phyloP scores from a whole-genome alignment of 2,113 vertebrate genomes.

The Phaetusa simplex region DNA sequence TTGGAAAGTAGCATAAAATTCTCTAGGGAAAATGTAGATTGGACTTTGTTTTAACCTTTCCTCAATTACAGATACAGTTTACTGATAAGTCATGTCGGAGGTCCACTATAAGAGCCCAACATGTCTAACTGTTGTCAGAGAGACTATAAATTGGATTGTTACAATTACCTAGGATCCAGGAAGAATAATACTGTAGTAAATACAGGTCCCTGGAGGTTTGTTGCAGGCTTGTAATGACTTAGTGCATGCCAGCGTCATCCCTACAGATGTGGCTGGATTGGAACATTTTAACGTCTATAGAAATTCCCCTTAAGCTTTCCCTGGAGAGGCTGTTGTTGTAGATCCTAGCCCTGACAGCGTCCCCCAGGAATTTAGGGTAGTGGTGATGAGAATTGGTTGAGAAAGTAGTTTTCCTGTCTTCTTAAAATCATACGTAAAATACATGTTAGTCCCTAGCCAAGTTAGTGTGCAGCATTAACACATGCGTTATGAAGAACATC shows the following conservation, averaged over 20 bases:
- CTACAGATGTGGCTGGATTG: neutral
- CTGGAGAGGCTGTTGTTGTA: neutral
- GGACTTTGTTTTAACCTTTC: slow-evolving; percentile 15
- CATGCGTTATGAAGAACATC: neutral
- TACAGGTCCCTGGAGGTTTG: slow-evolving; percentile 16
- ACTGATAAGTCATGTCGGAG: neutral
- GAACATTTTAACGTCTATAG: neutral
- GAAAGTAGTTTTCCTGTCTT: neutral
- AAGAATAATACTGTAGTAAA: slow-evolving; percentile 8
- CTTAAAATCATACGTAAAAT: neutral
- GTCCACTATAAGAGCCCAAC: neutral
- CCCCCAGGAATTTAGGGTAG: neutral
- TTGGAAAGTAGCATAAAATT: neutral
- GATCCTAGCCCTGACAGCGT: neutral
- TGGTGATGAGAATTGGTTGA: neutral
- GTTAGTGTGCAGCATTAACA: neutral
- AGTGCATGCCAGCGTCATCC: neutral
- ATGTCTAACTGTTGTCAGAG: neutral
- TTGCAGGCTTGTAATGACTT: neutral
- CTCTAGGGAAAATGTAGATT: neutral
- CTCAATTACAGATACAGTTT: neutral
- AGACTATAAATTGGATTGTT: slow-evolving; percentile 27
- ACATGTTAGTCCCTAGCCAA: fast-evolving
- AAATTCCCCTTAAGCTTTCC: neutral
- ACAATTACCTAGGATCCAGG: slow-evolving; percentile 19